These are phyloP conservation scores for Lepetodrilus schrolli DNA, from an alignment of 2,888 invertebrate genomes.

Conservation along the genomic window DNA sequence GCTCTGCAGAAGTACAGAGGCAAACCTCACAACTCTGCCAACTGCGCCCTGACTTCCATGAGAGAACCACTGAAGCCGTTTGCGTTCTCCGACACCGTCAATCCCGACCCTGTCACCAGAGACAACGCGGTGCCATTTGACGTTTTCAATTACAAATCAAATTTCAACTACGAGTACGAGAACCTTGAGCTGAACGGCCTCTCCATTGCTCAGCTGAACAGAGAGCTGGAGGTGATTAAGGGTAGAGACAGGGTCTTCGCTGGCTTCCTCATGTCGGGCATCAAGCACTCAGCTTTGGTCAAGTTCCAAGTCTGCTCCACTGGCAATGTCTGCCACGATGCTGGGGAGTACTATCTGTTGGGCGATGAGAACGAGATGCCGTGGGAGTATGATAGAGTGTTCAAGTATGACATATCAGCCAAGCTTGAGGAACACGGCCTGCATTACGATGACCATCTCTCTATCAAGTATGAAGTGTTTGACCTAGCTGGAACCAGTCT, in stretches of 20 bases:
- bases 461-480: slow-evolving; percentile 10
- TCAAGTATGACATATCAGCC: slow-evolving; percentile 33
- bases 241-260: slow-evolving; percentile 30
- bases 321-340: slow-evolving; percentile 1
- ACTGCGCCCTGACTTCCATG: slow-evolving; percentile 44
- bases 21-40: slow-evolving; percentile 44
- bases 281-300: slow-evolving; percentile 31
- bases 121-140: slow-evolving; percentile 44
- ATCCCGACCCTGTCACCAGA: slow-evolving; percentile 41
- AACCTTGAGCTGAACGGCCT: slow-evolving; percentile 35
- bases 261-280: slow-evolving; percentile 31
- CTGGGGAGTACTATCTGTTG: slow-evolving; percentile 37
- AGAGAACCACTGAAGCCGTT: slow-evolving; percentile 44
- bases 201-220: slow-evolving; percentile 30
- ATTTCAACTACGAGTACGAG: slow-evolving; percentile 36
- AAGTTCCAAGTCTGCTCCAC: slow-evolving; percentile 24
- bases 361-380: slow-evolving; percentile 37
- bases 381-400: slow-evolving; percentile 34
- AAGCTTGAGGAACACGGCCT: slow-evolving; percentile 23
- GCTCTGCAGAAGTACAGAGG: slow-evolving; percentile 44
- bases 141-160: slow-evolving; percentile 38
- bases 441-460: slow-evolving; percentile 23
- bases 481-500: slow-evolving; percentile 34
- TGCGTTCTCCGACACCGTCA: slow-evolving; percentile 39
- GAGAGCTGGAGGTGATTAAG: slow-evolving; percentile 30